Conservation (phyloP, 2,797 vertebrate species). For the Lindbergichthys nudifrons region DNA sequence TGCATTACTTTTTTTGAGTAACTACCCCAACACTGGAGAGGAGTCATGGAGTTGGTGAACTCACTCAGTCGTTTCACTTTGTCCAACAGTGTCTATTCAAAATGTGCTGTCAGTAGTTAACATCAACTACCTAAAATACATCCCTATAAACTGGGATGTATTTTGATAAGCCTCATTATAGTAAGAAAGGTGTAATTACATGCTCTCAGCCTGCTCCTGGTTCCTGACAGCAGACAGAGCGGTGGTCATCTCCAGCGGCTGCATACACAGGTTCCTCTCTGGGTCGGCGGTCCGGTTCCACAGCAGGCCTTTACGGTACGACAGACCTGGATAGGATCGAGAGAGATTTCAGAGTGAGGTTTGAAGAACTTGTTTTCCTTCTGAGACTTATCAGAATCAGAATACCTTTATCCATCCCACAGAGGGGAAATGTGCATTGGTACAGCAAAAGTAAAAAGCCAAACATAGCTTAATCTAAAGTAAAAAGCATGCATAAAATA, state of each 20-base stretch:
- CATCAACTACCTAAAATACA: background rate
- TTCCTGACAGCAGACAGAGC: conserved; percentile 80
- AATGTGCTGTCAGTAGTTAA: background rate
- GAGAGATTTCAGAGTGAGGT: background rate
- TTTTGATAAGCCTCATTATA: too few relatives aligned
- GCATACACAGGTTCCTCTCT: conserved; percentile 86
- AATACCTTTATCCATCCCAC: too few relatives aligned
- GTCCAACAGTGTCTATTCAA: background rate
- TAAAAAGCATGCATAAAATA: too few relatives aligned
- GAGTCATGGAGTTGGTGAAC: background rate
- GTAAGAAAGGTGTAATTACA: conserved; percentile 72
- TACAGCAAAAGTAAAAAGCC: too few relatives aligned
- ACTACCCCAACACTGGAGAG: background rate
- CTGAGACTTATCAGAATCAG: too few relatives aligned
- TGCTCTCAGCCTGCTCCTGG: conserved; percentile 76
- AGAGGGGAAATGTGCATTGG: too few relatives aligned
- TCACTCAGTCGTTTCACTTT: background rate
- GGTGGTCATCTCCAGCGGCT: conserved; percentile 88
- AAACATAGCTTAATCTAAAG: too few relatives aligned
- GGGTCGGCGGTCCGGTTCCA: conserved; percentile 87
- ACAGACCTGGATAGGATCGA: conserved; percentile 86
- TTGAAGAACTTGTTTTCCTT: fast-evolving
- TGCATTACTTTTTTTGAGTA: too few relatives aligned
- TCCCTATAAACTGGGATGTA: background rate
- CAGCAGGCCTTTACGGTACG: conserved; percentile 92